phyloP scores from a whole-genome alignment of 23 tunicate genomes.

The Halocynthia roretzi region DNA sequence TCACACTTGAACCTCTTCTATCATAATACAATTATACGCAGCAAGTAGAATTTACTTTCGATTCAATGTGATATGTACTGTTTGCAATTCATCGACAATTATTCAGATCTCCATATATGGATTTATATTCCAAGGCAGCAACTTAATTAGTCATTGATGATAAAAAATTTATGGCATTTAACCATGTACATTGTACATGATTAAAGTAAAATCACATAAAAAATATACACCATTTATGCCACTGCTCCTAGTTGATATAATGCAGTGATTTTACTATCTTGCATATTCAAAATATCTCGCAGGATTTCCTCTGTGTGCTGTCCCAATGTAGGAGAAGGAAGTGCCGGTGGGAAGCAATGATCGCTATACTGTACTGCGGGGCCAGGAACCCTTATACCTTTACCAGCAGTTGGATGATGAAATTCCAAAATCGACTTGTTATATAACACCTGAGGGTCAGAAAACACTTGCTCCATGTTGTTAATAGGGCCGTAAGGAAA shows the following conservation, averaged over 20 bases:
- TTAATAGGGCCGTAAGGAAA: constrained; percentile 94
- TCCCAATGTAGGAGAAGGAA: constrained; percentile 58
- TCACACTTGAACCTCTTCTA: too few relatives aligned
- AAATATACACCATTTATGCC: background rate
- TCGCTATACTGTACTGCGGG: constrained; percentile 72
- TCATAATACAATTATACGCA: too few relatives aligned
- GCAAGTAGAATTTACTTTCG: too few relatives aligned
- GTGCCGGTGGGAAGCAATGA: background rate
- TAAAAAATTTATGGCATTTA: too few relatives aligned
- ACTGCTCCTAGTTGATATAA: constrained; percentile 18
- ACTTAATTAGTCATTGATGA: too few relatives aligned
- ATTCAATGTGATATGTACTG: too few relatives aligned
- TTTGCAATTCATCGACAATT: too few relatives aligned
- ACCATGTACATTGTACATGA: too few relatives aligned
- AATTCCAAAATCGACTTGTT: constrained; percentile 42
- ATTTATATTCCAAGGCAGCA: too few relatives aligned
- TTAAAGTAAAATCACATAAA: too few relatives aligned
- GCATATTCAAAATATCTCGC: constrained; percentile 22
- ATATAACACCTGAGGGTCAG: constrained; percentile 75
- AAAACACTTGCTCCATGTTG: constrained; percentile 65
- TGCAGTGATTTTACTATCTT: constrained; percentile 22
- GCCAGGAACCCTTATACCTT: constrained; percentile 51
- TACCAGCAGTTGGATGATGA: constrained; percentile 37
- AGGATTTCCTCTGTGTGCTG: constrained; percentile 69
- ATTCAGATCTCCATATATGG: too few relatives aligned